A percentile compares a stretch with the other conserved stretches of the same genome.
phyloP scores from a whole-genome alignment of 2,113 vertebrate genomes.

The Oxyura jamaicensis region DNA sequence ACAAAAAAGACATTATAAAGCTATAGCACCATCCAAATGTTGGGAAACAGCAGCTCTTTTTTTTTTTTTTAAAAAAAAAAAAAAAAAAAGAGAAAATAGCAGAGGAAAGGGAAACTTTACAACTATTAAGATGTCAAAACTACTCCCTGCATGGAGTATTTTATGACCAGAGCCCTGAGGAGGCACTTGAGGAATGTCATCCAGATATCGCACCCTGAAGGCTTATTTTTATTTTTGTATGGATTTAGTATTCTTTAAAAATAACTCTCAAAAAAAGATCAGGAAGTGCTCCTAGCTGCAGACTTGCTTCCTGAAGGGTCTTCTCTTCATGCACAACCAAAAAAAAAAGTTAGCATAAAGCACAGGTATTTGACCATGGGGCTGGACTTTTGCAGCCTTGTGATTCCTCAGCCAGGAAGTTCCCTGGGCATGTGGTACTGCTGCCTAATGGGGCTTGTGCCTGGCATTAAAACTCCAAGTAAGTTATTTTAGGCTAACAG shows the following conservation, averaged over 20 bases:
- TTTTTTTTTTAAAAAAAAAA: background rate
- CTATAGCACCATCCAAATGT: background rate
- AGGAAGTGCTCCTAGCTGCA: background rate
- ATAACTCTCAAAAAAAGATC: background rate
- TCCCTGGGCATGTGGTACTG: accelerated
- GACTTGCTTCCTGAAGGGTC: background rate
- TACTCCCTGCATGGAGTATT: background rate
- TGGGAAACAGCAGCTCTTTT: background rate
- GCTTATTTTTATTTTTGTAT: background rate
- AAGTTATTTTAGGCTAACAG: background rate
- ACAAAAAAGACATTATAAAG: conserved; percentile 22
- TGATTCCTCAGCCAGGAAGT: background rate
- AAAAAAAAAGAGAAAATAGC: background rate
- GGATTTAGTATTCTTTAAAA: background rate
- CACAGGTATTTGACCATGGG: background rate
- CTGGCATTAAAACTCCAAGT: background rate
- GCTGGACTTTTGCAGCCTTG: background rate
- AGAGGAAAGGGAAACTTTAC: background rate
- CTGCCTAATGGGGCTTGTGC: background rate
- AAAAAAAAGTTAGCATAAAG: background rate
- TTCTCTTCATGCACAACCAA: background rate
- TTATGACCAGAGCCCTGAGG: background rate
- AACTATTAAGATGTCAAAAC: background rate
- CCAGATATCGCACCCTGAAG: background rate
- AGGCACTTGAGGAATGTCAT: background rate